Evolutionary conservation across 1,140 invertebrate genomes (phyloP).

Genomic region (Parasteatoda tepidariorum): DNA sequence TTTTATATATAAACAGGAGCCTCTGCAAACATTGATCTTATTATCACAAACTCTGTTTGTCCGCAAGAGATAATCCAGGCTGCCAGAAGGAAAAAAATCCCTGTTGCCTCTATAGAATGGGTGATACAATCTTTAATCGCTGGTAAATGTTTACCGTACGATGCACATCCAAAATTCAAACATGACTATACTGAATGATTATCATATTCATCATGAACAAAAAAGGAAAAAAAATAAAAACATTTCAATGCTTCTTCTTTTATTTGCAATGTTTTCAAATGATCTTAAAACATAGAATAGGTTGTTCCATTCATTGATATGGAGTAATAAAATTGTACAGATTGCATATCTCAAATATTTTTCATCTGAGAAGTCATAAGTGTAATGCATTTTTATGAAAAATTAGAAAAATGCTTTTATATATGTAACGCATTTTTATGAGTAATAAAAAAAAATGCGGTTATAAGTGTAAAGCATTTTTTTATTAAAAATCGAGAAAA

Average conservation of each 20-base stretch:
- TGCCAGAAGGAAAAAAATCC: constrained; percentile 64
- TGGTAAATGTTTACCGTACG: constrained; percentile 64
- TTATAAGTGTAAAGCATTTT: too few species aligned
- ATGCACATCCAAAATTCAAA: constrained; percentile 65
- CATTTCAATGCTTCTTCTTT: not conserved
- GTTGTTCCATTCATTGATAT: too few species aligned
- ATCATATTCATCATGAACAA: not conserved
- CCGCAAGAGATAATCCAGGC: constrained; percentile 61
- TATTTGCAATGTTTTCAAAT: not conserved
- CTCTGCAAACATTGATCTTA: constrained; percentile 52
- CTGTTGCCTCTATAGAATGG: constrained; percentile 69
- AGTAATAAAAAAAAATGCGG: too few species aligned
- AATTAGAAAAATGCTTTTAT: too few species aligned
- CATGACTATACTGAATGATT: constrained; percentile 53
- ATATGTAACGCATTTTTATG: too few species aligned
- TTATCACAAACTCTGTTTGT: constrained; percentile 60
- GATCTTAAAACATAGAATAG: not conserved
- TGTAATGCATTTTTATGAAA: too few species aligned
- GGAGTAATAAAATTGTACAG: constrained; percentile 10
- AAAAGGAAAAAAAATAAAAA: not conserved
- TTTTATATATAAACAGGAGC: not conserved
- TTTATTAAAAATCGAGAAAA: too few species aligned
- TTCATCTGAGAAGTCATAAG: too few species aligned
- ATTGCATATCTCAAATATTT: constrained; percentile 6
- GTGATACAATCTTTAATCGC: constrained; percentile 69